Evolutionary conservation across 2,113 vertebrate genomes (phyloP).

Genomic region (Sinocyclocheilus anshuiensis): DNA sequence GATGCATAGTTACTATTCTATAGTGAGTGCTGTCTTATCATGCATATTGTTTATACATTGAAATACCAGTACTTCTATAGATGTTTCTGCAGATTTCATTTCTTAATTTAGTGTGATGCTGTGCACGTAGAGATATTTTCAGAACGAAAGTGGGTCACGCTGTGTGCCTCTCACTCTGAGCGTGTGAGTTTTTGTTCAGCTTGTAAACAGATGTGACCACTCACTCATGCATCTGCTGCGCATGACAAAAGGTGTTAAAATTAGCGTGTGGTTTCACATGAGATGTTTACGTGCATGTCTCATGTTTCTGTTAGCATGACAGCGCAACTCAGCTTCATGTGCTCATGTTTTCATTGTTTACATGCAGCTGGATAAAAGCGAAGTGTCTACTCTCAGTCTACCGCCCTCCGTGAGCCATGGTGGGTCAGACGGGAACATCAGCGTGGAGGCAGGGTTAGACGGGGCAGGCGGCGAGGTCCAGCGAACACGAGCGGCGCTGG

Average conservation of each 20-base stretch:
- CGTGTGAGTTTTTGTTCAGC: background rate
- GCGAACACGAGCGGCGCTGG: constrained; percentile 88
- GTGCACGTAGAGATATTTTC: background rate
- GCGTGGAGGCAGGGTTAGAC: constrained; percentile 75
- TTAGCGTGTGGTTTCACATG: too few relatives aligned
- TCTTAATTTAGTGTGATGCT: background rate
- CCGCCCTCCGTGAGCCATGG: constrained; percentile 82
- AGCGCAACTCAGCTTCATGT: background rate
- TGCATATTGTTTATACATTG: too few relatives aligned
- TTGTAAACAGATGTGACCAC: constrained; percentile 3
- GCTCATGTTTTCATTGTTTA: constrained; percentile 6
- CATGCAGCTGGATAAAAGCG: constrained; percentile 92
- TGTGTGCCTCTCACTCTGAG: background rate
- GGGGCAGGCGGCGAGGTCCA: constrained; percentile 82
- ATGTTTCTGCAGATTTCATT: too few relatives aligned
- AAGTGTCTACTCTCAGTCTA: constrained; percentile 80
- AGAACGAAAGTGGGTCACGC: background rate
- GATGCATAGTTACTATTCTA: background rate
- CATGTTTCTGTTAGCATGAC: background rate
- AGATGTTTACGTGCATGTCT: background rate
- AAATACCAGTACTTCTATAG: too few relatives aligned
- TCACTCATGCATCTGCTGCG: background rate
- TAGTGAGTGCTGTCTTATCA: background rate
- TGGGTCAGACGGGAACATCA: constrained; percentile 87
- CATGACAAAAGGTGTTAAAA: too few relatives aligned